These are phyloP conservation scores for Percina caprodes DNA, from an alignment of 2,113 vertebrate species.

Conservation along the genomic window DNA sequence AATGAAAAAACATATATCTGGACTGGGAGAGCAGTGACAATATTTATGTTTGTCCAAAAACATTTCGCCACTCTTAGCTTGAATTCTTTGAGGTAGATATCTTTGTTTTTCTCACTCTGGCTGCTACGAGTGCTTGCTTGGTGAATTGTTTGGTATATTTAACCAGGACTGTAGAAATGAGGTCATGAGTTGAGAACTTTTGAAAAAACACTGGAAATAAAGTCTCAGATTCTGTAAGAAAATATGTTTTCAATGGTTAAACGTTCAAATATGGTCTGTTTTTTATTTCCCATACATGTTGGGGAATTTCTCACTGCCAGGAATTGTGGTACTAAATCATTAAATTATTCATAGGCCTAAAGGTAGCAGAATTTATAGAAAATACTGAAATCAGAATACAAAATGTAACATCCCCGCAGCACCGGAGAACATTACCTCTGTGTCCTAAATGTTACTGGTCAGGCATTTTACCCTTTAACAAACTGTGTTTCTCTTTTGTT, in stretches of 20 bases:
- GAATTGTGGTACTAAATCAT: neutral
- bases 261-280: neutral
- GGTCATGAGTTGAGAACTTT: neutral
- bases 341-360: neutral
- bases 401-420: neutral
- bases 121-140: conserved; percentile 24
- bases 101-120: conserved; percentile 32
- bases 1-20: conserved; percentile 58
- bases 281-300: neutral
- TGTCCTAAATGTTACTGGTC: neutral
- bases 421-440: neutral
- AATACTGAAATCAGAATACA: neutral
- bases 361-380: neutral
- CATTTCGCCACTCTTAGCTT: conserved; percentile 44
- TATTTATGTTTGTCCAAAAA: conserved; percentile 40
- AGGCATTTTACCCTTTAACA: neutral
- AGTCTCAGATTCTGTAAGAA: neutral
- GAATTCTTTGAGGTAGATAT: conserved; percentile 46
- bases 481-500: neutral
- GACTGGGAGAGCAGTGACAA: conserved; percentile 55
- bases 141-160: conserved; percentile 6
- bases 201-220: neutral
- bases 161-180: neutral
- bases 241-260: neutral
- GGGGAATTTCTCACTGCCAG: neutral